phyloP scores from a whole-genome alignment of 2,113 vertebrate genomes.

The Gymnogyps californianus region DNA sequence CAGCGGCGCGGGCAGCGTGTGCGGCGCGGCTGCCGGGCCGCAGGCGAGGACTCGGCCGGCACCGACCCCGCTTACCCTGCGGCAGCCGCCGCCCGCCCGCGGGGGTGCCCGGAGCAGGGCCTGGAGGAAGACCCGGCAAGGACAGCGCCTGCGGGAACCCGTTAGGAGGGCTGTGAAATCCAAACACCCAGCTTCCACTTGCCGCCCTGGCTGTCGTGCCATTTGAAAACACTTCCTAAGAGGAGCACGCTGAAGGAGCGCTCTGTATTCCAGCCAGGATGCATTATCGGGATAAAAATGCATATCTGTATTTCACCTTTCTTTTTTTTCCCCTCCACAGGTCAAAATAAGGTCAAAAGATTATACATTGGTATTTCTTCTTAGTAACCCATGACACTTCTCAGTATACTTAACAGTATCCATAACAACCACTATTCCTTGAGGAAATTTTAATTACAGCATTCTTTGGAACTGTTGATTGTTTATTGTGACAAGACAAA shows the following conservation, averaged over 20 bases:
- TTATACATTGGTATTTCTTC: background rate
- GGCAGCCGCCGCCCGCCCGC: too few species aligned
- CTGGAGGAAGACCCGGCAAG: too few species aligned
- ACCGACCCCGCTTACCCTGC: too few species aligned
- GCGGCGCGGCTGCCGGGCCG: too few species aligned
- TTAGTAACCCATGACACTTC: background rate
- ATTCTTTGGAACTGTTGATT: conserved; percentile 30
- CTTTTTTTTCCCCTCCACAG: background rate
- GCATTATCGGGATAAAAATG: background rate
- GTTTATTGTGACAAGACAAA: conserved; percentile 57
- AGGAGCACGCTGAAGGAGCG: too few species aligned
- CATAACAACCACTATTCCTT: conserved; percentile 29
- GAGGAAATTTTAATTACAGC: conserved; percentile 58
- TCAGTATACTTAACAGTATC: background rate
- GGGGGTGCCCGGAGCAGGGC: too few species aligned
- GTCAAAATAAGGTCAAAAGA: background rate
- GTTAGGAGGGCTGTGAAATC: background rate
- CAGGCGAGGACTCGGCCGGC: too few species aligned
- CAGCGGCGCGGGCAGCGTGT: too few species aligned
- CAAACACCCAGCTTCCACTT: too few species aligned
- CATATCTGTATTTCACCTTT: background rate
- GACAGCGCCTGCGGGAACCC: background rate
- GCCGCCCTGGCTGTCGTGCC: background rate
- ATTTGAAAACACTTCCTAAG: accelerated
- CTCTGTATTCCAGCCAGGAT: background rate